Evolutionary conservation across 2,797 vertebrate species (phyloP).

Genomic region (Lateolabrax maculatus): DNA sequence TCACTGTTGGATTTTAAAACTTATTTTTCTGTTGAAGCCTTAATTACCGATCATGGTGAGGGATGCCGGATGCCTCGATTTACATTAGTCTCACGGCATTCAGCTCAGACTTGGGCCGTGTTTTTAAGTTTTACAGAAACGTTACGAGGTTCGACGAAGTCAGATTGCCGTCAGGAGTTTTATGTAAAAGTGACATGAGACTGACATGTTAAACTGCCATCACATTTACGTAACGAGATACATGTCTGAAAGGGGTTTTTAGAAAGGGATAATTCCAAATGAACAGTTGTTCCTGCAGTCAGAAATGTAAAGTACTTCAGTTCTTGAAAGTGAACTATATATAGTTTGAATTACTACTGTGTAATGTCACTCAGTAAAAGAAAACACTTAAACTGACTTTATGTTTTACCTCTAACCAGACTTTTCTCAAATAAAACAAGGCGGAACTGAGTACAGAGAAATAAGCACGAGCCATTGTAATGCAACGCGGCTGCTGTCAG

Average conservation of each 20-base stretch:
- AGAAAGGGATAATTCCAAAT: not conserved
- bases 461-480: slow-evolving; percentile 29
- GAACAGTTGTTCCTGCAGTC: not conserved
- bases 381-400: slow-evolving; percentile 15
- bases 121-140: not conserved
- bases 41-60: not conserved
- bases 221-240: not conserved
- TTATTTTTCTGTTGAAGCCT: not conserved
- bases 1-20: not conserved
- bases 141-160: not conserved
- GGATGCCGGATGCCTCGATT: not conserved
- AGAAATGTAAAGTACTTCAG: not conserved
- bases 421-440: slow-evolving; percentile 47
- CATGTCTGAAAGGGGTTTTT: not conserved
- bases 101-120: not conserved
- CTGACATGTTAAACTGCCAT: not conserved
- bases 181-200: not conserved
- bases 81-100: not conserved
- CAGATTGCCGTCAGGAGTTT: not conserved
- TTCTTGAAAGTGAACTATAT: not conserved
- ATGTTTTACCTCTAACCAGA: slow-evolving; percentile 39
- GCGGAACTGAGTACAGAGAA: not conserved
- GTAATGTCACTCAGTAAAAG: not conserved
- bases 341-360: not conserved
- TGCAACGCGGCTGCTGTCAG: slow-evolving; percentile 64